Percentiles rank a stretch among this genome's conserved stretches.
Conservation (phyloP, 2,113 vertebrate species). For the Hucho hucho region DNA sequence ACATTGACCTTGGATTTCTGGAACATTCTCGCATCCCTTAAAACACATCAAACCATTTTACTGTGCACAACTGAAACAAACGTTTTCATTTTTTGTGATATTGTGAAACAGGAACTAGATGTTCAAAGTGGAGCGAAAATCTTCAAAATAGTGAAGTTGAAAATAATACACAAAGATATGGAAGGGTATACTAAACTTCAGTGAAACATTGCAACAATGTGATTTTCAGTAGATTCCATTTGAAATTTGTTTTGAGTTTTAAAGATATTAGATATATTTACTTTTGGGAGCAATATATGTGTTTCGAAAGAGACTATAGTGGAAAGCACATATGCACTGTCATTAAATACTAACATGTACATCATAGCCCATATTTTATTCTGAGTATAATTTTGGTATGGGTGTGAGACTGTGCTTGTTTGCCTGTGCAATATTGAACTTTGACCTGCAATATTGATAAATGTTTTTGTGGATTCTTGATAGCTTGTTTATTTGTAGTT, state of each 20-base stretch:
- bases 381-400: conserved; percentile 50
- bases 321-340: conserved; percentile 15
- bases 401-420: conserved; percentile 43
- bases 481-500: conserved; percentile 36
- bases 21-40: neutral
- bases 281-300: conserved; percentile 28
- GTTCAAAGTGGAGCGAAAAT: no score
- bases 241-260: no score
- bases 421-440: conserved; percentile 52
- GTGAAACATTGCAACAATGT: no score
- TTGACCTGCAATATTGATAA: conserved; percentile 31
- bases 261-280: conserved; percentile 5
- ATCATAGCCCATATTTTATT: conserved; percentile 10
- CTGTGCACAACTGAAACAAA: no score
- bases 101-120: no score
- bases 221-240: no score
- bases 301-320: conserved; percentile 10
- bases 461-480: conserved; percentile 45
- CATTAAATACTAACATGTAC: neutral
- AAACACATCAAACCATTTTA: no score
- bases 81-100: no score
- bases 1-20: neutral
- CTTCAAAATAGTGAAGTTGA: no score
- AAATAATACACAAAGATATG: no score
- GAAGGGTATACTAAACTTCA: no score